A percentile compares a stretch with the other conserved stretches of the same genome.
Evolutionary conservation across 2,888 invertebrate genomes (phyloP).

Genomic region (Synergus japonicus): DNA sequence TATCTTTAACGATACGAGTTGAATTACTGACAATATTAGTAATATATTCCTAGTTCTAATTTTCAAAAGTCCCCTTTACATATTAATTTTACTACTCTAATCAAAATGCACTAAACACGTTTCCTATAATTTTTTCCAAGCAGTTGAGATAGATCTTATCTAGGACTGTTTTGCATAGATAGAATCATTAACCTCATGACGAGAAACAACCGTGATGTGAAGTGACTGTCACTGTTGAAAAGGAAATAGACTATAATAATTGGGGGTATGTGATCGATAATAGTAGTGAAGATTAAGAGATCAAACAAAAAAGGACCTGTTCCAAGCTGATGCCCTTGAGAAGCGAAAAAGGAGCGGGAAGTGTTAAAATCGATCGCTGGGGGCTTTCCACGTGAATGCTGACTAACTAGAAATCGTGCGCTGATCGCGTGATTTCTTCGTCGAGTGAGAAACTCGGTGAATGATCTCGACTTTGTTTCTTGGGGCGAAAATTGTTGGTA

Average conservation of each 20-base stretch:
- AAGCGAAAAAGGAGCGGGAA: slow-evolving; percentile 6
- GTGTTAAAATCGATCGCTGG: slow-evolving; percentile 17
- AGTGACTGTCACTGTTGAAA: not conserved
- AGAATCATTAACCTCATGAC: not conserved
- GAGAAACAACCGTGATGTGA: not conserved
- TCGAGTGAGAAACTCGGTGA: slow-evolving; percentile 15
- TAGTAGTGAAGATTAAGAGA: not conserved
- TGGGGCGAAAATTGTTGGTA: slow-evolving; percentile 10
- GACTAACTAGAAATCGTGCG: not conserved
- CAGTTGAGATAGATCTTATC: not conserved
- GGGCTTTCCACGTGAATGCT: not conserved
- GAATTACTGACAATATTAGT: no score
- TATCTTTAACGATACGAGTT: no score
- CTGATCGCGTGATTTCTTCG: slow-evolving; percentile 18
- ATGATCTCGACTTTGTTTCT: slow-evolving; percentile 18
- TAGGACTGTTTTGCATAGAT: not conserved
- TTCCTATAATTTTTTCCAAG: not conserved
- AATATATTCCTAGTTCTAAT: not conserved
- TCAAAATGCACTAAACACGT: not conserved
- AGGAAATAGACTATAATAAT: not conserved
- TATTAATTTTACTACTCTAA: not conserved
- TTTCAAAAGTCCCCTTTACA: not conserved
- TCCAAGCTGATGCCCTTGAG: slow-evolving; percentile 11
- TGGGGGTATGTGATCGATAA: not conserved
- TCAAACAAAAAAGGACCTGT: not conserved